Evolutionary conservation across 1,140 invertebrate species (phyloP).

Genomic region (Meloidogyne floridensis): DNA sequence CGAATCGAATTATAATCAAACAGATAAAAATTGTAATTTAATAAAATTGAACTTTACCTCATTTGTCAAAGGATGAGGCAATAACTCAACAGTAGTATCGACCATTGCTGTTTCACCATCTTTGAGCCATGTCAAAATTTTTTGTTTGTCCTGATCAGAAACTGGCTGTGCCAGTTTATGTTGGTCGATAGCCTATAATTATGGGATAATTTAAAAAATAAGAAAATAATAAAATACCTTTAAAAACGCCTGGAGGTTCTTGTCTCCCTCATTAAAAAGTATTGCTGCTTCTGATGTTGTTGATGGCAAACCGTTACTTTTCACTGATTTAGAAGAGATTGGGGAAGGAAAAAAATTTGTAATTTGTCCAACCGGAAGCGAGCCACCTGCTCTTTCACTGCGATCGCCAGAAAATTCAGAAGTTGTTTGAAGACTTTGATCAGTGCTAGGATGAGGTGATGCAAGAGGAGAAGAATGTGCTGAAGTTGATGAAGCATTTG

Average conservation of each 20-base stretch:
- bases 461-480: background rate
- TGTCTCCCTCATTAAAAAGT: background rate
- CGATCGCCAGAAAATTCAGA: background rate
- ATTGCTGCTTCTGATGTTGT: background rate
- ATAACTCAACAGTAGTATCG: background rate
- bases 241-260: conserved; percentile 20
- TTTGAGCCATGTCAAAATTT: conserved; percentile 20
- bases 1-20: background rate
- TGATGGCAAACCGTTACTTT: background rate
- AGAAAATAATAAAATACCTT: background rate
- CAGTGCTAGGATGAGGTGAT: background rate
- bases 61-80: background rate
- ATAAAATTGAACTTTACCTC: background rate
- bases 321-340: background rate
- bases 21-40: background rate
- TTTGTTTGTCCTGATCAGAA: conserved; percentile 9
- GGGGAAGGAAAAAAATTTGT: background rate
- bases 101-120: background rate
- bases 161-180: conserved; percentile 14
- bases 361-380: background rate
- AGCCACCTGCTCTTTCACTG: background rate
- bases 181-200: conserved; percentile 19
- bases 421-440: background rate
- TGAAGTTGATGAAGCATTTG: background rate
- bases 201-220: background rate